These are phyloP conservation scores for Onychomys leucogaster DNA, from an alignment of 2,797 vertebrate genomes.

Conservation along the genomic window DNA sequence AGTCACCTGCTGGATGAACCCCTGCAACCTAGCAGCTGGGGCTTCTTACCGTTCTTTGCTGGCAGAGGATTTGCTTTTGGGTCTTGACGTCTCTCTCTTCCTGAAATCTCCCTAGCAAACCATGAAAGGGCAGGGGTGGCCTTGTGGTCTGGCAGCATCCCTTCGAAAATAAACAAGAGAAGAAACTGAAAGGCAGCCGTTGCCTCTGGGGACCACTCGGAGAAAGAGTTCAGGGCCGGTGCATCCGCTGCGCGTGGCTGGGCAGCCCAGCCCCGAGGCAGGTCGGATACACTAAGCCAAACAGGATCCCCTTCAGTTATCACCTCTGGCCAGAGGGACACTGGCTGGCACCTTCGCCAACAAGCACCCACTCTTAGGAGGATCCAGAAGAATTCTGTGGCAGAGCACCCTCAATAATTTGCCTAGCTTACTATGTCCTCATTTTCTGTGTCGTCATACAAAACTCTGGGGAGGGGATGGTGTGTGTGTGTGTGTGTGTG, in stretches of 20 bases:
- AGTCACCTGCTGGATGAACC: not conserved
- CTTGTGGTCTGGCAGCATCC: constrained; percentile 73
- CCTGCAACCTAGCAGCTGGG: not conserved
- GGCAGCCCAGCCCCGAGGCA: not conserved
- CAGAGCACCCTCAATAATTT: not conserved
- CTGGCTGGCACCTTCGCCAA: accelerated
- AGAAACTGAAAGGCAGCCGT: constrained; percentile 68
- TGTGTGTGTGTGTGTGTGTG: too few species aligned
- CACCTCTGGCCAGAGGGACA: constrained; percentile 15
- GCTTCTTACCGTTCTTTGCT: not conserved
- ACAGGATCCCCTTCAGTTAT: constrained; percentile 53
- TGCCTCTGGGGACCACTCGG: constrained; percentile 77
- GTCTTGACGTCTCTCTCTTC: constrained; percentile 48
- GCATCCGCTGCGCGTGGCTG: constrained; percentile 77
- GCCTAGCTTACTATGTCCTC: not conserved
- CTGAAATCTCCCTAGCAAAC: constrained; percentile 70
- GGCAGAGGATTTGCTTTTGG: constrained; percentile 5
- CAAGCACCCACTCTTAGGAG: accelerated
- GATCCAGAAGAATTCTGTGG: not conserved
- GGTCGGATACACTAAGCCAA: constrained; percentile 26
- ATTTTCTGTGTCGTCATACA: too few species aligned
- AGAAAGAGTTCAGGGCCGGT: constrained; percentile 61
- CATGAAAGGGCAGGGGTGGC: constrained; percentile 70
- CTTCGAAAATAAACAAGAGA: constrained; percentile 80
- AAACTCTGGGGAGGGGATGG: too few species aligned